Conservation (phyloP, 1,140 invertebrate species). For the Tetragnatha versicolor region DNA sequence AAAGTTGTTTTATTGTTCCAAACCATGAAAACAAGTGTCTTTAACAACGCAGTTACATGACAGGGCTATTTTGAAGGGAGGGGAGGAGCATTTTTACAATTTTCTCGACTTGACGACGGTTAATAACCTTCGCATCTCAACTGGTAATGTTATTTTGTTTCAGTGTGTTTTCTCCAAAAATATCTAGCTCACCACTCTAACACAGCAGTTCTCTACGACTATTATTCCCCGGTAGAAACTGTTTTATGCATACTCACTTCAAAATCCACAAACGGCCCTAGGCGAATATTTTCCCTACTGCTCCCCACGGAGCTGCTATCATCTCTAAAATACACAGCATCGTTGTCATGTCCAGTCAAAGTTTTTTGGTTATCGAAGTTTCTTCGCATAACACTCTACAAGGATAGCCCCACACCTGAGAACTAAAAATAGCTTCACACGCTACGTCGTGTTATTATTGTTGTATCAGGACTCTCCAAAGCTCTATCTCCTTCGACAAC, state of each 20-base stretch:
- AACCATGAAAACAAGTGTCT: too few relatives aligned
- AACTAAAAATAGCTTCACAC: conserved; percentile 3
- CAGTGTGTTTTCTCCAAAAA: too few relatives aligned
- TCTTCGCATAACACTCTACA: conserved; percentile 17
- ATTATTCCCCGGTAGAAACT: too few relatives aligned
- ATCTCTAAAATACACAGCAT: conserved; percentile 46
- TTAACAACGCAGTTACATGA: too few relatives aligned
- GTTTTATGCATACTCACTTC: conserved; percentile 49
- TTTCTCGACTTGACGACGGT: too few relatives aligned
- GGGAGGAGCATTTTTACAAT: too few relatives aligned
- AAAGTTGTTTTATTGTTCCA: too few relatives aligned
- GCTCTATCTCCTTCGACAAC: not conserved
- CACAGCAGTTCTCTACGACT: too few relatives aligned
- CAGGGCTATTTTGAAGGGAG: too few relatives aligned
- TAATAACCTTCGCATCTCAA: too few relatives aligned
- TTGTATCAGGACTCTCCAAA: not conserved
- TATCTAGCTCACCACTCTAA: too few relatives aligned
- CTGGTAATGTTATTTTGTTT: too few relatives aligned
- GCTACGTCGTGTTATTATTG: conserved; percentile 26
- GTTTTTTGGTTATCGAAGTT: conserved; percentile 28
- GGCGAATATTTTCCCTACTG: conserved; percentile 50
- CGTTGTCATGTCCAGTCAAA: conserved; percentile 47
- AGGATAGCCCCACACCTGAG: not conserved
- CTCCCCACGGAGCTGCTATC: conserved; percentile 28
- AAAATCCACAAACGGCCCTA: conserved; percentile 49